These are phyloP conservation scores for Pitta sordida DNA, from an alignment of 2,113 vertebrate genomes.

Conservation along the genomic window DNA sequence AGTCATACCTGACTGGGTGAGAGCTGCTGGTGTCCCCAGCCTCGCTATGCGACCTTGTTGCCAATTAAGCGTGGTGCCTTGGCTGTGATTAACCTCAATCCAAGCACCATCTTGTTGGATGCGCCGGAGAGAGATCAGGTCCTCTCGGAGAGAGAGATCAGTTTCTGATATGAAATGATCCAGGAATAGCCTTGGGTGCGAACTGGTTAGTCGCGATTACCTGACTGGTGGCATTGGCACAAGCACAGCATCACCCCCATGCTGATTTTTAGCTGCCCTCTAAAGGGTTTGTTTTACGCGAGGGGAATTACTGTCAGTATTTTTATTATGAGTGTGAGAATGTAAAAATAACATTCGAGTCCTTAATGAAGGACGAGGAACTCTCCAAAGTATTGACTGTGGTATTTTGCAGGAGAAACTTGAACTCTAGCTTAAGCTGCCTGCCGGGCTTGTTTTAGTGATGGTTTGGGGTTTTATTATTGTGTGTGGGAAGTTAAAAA, in stretches of 20 bases:
- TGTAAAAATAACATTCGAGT: neutral
- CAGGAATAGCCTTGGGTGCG: neutral
- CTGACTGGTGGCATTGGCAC: neutral
- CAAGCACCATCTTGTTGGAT: neutral
- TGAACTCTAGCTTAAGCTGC: neutral
- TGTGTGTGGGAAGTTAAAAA: neutral
- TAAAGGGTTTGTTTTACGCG: neutral
- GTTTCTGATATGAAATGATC: neutral
- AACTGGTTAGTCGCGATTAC: neutral
- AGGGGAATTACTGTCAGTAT: neutral
- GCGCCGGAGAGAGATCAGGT: rapidly evolving
- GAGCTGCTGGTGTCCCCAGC: neutral
- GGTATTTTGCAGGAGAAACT: neutral
- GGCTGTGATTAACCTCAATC: neutral
- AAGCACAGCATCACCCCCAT: neutral
- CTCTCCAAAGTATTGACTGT: neutral
- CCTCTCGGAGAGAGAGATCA: too few species aligned
- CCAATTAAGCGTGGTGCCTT: neutral
- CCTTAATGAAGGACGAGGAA: neutral
- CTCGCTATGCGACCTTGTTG: neutral
- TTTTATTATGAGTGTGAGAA: neutral
- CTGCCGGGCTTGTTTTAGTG: neutral
- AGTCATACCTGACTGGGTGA: rapidly evolving
- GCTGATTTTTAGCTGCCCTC: neutral
- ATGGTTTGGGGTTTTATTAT: neutral